A percentile compares a stretch with the other conserved stretches of the same genome.
These are phyloP conservation scores for Illadopsis cleaveri DNA, from an alignment of 2,113 vertebrate genomes.

Conservation along the genomic window DNA sequence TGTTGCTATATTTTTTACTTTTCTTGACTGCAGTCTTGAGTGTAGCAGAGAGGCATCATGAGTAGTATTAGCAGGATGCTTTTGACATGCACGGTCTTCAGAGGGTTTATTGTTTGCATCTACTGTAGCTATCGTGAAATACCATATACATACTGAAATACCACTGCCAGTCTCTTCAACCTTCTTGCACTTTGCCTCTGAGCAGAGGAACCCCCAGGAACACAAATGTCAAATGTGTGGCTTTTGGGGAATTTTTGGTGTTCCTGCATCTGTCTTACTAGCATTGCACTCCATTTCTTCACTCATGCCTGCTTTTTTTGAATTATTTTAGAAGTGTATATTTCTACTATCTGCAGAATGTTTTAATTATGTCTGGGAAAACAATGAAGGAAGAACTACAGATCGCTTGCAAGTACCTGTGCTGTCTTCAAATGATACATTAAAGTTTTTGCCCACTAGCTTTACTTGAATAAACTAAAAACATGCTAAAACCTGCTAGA, in stretches of 20 bases:
- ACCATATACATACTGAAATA: not conserved
- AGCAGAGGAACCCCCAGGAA: not conserved
- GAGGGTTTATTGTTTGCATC: not conserved
- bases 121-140: not conserved
- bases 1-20: not conserved
- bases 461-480: not conserved
- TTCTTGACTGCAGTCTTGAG: not conserved
- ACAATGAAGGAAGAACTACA: not conserved
- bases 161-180: not conserved
- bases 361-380: not conserved
- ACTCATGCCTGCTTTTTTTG: rapidly evolving
- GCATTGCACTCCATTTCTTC: not conserved
- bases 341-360: not conserved
- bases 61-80: not conserved
- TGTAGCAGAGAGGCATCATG: not conserved
- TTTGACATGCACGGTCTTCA: not conserved
- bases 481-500: not conserved
- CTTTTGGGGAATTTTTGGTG: not conserved
- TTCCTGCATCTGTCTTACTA: not conserved
- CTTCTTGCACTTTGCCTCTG: not conserved
- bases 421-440: not conserved
- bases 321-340: not conserved
- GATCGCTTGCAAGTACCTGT: not conserved
- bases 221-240: not conserved
- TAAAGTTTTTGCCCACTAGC: not conserved